Percentiles rank a stretch among this genome's conserved stretches.
Evolutionary conservation across 2,113 vertebrate genomes (phyloP).

Genomic region (Anseranas semipalmata): DNA sequence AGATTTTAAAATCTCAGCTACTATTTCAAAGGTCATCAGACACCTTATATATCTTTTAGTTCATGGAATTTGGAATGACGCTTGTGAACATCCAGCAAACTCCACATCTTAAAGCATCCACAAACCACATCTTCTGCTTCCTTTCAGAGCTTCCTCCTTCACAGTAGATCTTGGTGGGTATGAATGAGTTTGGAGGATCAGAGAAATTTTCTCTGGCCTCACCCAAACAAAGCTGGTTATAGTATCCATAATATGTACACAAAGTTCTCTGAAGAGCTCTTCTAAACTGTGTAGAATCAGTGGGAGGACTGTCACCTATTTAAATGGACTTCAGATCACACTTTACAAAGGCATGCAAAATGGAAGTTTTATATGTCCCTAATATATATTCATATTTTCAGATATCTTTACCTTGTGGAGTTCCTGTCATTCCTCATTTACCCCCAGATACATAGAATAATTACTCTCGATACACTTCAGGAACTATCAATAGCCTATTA

Average conservation of each 20-base stretch:
- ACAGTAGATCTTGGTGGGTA: not conserved
- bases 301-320: not conserved
- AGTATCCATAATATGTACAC: not conserved
- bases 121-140: not conserved
- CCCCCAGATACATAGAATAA: constrained; percentile 4
- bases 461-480: constrained; percentile 27
- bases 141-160: not conserved
- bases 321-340: not conserved
- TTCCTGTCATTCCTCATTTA: constrained; percentile 14
- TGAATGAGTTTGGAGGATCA: not conserved
- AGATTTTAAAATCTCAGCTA: not conserved
- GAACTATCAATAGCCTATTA: constrained; percentile 53
- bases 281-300: not conserved
- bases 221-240: not conserved
- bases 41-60: not conserved
- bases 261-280: not conserved
- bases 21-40: not conserved
- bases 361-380: not conserved
- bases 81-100: not conserved
- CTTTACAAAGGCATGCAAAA: not conserved
- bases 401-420: not conserved
- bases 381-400: not conserved
- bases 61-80: not conserved
- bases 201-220: not conserved
- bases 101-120: not conserved